phyloP scores from a whole-genome alignment of 2,888 invertebrate genomes.

The Spilosoma lubricipeda region DNA sequence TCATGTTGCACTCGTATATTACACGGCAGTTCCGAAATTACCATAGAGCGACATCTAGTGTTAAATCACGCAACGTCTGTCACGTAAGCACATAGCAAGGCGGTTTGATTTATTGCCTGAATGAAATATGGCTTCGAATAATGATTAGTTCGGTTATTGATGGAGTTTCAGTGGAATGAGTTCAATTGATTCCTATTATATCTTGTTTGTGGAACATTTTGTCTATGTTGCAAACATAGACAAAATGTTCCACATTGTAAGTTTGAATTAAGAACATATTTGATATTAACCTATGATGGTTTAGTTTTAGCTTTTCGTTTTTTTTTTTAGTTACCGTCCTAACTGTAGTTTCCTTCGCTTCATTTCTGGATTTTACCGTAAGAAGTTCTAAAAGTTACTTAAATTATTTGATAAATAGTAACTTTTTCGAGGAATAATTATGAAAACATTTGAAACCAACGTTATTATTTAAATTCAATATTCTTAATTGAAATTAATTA shows the following conservation, averaged over 20 bases:
- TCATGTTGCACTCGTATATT: background rate
- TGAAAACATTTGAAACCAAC: too few relatives aligned
- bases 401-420: too few relatives aligned
- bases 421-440: too few relatives aligned
- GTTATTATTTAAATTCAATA: too few relatives aligned
- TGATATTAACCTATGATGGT: background rate
- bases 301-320: too few relatives aligned
- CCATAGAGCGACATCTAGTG: slow-evolving; percentile 13
- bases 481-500: too few relatives aligned
- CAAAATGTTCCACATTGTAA: too few relatives aligned
- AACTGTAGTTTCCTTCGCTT: too few relatives aligned
- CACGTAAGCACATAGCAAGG: background rate
- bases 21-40: background rate
- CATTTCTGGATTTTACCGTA: too few relatives aligned
- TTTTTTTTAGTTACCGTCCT: background rate
- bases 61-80: slow-evolving; percentile 7
- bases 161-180: background rate
- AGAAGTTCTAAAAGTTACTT: too few relatives aligned
- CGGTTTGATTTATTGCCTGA: background rate
- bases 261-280: background rate
- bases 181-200: background rate
- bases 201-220: background rate
- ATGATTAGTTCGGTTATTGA: slow-evolving; percentile 4
- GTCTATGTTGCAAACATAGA: too few relatives aligned
- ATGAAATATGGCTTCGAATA: slow-evolving; percentile 11